Percentiles rank a stretch among this genome's conserved stretches.
These are phyloP conservation scores for Protodeltote pygarga DNA, from an alignment of 2,888 invertebrate genomes.

Conservation along the genomic window DNA sequence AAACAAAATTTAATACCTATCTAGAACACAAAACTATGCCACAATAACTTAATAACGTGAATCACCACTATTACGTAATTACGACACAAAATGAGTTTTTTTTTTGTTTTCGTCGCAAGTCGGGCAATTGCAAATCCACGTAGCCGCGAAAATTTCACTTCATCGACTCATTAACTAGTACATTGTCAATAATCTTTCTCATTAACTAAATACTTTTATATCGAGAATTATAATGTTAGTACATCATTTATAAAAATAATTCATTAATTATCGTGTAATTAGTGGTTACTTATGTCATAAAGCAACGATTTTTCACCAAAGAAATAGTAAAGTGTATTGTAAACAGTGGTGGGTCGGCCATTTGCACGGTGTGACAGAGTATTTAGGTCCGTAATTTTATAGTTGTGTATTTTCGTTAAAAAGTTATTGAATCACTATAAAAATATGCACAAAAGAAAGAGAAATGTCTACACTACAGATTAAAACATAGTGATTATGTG, in stretches of 20 bases:
- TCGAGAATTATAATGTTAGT: slow-evolving; percentile 25
- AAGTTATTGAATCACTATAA: slow-evolving; percentile 77
- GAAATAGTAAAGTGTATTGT: slow-evolving; percentile 80
- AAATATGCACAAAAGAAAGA: slow-evolving; percentile 79
- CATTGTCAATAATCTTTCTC: slow-evolving; percentile 64
- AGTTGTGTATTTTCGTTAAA: slow-evolving; percentile 72
- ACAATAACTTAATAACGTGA: slow-evolving; percentile 11
- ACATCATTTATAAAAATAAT: slow-evolving; percentile 57
- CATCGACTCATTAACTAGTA: slow-evolving; percentile 25
- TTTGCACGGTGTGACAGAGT: slow-evolving; percentile 90
- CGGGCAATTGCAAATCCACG: slow-evolving; percentile 57
- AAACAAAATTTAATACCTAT: background rate
- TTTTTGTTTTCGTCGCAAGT: slow-evolving; percentile 37
- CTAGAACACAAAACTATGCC: slow-evolving; percentile 7
- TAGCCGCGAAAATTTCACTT: slow-evolving; percentile 65
- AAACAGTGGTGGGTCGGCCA: slow-evolving; percentile 91
- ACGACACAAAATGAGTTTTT: slow-evolving; percentile 26
- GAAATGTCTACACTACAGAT: slow-evolving; percentile 59
- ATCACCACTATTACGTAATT: slow-evolving; percentile 33
- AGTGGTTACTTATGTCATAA: slow-evolving; percentile 54
- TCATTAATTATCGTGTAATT: slow-evolving; percentile 61
- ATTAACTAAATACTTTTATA: slow-evolving; percentile 46
- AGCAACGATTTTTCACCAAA: slow-evolving; percentile 55
- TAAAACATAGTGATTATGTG: slow-evolving; percentile 76
- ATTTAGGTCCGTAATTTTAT: slow-evolving; percentile 86